Conservation (phyloP, 2,888 invertebrate species). For the Cryptocephalus primarius region DNA sequence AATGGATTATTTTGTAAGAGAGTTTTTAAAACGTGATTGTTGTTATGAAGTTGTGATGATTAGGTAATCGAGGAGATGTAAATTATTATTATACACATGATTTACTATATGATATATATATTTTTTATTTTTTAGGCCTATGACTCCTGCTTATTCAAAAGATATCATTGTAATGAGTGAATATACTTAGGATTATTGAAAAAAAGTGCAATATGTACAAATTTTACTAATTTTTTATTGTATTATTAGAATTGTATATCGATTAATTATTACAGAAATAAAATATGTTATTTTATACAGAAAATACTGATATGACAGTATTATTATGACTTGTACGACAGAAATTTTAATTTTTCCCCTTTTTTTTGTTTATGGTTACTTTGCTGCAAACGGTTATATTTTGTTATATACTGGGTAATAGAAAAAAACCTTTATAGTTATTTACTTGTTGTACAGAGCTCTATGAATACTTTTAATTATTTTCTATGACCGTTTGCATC, state of each 20-base stretch:
- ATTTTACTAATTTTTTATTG: slow-evolving; percentile 46
- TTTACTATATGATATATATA: too few species aligned
- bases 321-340: slow-evolving; percentile 20
- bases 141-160: slow-evolving; percentile 19
- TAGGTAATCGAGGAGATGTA: too few species aligned
- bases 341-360: slow-evolving; percentile 2
- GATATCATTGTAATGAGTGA: slow-evolving; percentile 29
- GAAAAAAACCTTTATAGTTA: slow-evolving; percentile 18
- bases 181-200: slow-evolving; percentile 24
- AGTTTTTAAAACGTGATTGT: too few species aligned
- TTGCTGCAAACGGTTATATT: neutral
- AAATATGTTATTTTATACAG: slow-evolving; percentile 35
- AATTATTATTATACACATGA: too few species aligned
- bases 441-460: slow-evolving; percentile 6
- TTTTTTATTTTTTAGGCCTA: too few species aligned
- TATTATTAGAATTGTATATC: slow-evolving; percentile 36
- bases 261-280: slow-evolving; percentile 25
- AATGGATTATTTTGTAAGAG: too few species aligned
- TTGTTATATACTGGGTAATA: neutral
- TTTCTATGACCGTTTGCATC: neutral
- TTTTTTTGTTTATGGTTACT: neutral
- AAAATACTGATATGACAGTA: slow-evolving; percentile 38
- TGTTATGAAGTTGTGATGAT: too few species aligned
- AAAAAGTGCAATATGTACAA: slow-evolving; percentile 64
- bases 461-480: neutral